Evolutionary conservation across 2,888 invertebrate species (phyloP).

Genomic region (Agriotes lineatus): DNA sequence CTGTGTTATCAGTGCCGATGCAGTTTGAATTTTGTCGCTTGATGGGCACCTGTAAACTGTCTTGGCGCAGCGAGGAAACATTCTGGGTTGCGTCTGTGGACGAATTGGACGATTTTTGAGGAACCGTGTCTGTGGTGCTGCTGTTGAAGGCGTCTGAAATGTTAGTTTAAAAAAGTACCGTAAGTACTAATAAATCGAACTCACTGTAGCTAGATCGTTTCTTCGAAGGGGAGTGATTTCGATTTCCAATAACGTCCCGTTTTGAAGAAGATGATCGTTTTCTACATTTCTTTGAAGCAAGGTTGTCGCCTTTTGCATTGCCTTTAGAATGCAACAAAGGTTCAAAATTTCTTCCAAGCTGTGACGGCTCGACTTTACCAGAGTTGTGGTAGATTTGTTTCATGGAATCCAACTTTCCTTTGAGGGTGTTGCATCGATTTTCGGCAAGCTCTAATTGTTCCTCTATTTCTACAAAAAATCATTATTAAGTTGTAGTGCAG

Average conservation of each 20-base stretch:
- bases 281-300: too few relatives aligned
- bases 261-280: too few relatives aligned
- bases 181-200: neutral
- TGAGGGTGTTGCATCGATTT: constrained; percentile 63
- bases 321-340: too few relatives aligned
- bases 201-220: neutral
- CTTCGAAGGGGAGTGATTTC: neutral
- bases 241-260: neutral
- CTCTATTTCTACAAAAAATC: constrained; percentile 61
- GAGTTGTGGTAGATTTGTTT: constrained; percentile 61
- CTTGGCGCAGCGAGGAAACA: neutral
- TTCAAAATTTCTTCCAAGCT: neutral
- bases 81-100: constrained; percentile 1
- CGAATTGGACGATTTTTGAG: constrained; percentile 16
- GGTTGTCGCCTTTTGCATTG: too few relatives aligned
- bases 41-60: neutral
- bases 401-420: constrained; percentile 65
- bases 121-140: neutral
- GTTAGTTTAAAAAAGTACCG: too few relatives aligned
- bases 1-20: constrained; percentile 59
- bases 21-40: constrained; percentile 57
- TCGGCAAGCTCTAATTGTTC: constrained; percentile 65
- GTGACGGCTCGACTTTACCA: neutral
- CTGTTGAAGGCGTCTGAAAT: neutral
- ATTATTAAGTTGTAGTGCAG: neutral